phyloP scores from a whole-genome alignment of 2,888 invertebrate species.

The Lithophane socia region DNA sequence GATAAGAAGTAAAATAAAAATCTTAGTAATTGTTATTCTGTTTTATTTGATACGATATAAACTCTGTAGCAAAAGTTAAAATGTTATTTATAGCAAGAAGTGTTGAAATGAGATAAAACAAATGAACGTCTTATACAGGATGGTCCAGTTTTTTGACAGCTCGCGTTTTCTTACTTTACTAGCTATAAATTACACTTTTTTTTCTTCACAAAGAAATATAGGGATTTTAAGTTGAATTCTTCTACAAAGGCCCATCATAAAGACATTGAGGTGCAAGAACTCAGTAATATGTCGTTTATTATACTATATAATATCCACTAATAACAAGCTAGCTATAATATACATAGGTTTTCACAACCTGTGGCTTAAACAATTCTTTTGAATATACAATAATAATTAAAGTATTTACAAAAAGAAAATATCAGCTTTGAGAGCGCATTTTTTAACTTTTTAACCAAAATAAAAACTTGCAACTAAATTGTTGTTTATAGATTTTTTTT shows the following conservation, averaged over 20 bases:
- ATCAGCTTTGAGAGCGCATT: background rate
- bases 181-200: constrained; percentile 31
- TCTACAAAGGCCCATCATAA: constrained; percentile 3
- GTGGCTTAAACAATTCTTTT: constrained; percentile 54
- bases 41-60: constrained; percentile 66
- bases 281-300: constrained; percentile 14
- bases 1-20: constrained; percentile 49
- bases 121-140: background rate
- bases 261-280: background rate
- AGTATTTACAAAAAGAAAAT: constrained; percentile 28
- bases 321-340: constrained; percentile 64
- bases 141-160: background rate
- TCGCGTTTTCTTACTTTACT: background rate
- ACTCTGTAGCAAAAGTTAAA: constrained; percentile 58
- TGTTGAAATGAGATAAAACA: background rate
- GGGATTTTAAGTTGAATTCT: background rate
- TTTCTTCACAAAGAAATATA: constrained; percentile 23
- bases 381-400: constrained; percentile 43
- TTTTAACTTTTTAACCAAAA: background rate
- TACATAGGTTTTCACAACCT: constrained; percentile 54
- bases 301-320: constrained; percentile 50
- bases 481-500: background rate
- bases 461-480: background rate
- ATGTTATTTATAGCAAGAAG: constrained; percentile 34
- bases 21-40: constrained; percentile 56